Percentiles rank a stretch among this genome's conserved stretches.
Conservation (phyloP, 2,113 vertebrate species). For the Rhegmatorhina hoffmannsi region DNA sequence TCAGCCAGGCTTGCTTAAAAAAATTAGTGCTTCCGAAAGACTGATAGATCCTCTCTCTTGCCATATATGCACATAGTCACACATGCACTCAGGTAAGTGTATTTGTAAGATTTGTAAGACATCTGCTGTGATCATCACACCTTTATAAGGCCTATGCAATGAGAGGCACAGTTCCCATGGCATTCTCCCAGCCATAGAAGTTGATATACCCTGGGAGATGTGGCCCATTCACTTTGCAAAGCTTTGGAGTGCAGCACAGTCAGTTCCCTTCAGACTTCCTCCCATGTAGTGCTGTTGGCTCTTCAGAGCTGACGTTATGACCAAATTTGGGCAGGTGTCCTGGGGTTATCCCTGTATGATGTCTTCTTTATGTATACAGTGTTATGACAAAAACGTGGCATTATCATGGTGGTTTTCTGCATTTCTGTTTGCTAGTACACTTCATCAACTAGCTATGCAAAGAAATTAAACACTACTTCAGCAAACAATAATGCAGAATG, state of each 20-base stretch:
- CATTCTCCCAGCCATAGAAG: not conserved
- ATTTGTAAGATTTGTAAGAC: not conserved
- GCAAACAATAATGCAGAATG: not conserved
- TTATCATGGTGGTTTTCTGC: not conserved
- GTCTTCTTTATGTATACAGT: not conserved
- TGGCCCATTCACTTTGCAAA: accelerated
- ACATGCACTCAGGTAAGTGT: not conserved
- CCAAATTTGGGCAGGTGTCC: not conserved
- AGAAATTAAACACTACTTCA: not conserved
- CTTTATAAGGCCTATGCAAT: not conserved
- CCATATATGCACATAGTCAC: not conserved
- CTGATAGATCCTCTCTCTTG: accelerated
- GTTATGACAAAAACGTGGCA: not conserved
- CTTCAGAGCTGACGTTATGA: not conserved
- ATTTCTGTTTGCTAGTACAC: not conserved
- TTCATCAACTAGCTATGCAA: not conserved
- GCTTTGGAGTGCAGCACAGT: accelerated
- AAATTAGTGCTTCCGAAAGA: not conserved
- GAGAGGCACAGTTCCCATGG: not conserved
- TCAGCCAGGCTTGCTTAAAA: not conserved
- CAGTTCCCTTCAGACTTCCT: not conserved
- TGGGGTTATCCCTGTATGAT: not conserved
- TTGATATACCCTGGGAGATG: not conserved
- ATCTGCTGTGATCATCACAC: accelerated
- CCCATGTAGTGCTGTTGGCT: accelerated